Conservation (phyloP, 2,797 vertebrate species). For the Urophycis tenuis region DNA sequence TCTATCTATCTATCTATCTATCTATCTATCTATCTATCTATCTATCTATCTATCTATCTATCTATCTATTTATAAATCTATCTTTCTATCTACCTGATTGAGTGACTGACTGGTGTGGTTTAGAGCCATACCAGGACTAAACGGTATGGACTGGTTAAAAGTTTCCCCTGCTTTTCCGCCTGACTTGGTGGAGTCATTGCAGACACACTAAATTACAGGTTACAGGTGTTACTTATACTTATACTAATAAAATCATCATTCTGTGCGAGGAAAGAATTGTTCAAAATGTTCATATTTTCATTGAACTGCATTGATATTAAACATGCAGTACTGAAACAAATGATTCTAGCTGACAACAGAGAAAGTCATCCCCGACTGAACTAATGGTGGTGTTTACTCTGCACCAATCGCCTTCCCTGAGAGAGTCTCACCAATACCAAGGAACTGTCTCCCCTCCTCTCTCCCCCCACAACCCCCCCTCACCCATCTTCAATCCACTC, state of each 20-base stretch:
- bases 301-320: not conserved
- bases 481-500: constrained; percentile 25
- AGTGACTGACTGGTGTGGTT: not conserved
- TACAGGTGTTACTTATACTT: not conserved
- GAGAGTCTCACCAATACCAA: constrained; percentile 65
- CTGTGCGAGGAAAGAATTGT: not conserved
- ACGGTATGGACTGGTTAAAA: not conserved
- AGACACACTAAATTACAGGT: not conserved
- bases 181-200: not conserved
- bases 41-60: not conserved
- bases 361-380: constrained; percentile 54
- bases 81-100: not conserved
- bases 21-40: not conserved
- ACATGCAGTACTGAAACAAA: not conserved
- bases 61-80: not conserved
- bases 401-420: constrained; percentile 56
- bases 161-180: not conserved
- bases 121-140: not conserved
- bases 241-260: not conserved
- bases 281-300: not conserved
- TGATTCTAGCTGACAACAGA: constrained; percentile 7
- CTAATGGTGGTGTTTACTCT: constrained; percentile 63
- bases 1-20: too few species aligned
- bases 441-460: not conserved
- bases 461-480: constrained; percentile 34